Evolutionary conservation across 2,797 vertebrate genomes (phyloP).

Genomic region (Periophthalmus magnuspinnatus): DNA sequence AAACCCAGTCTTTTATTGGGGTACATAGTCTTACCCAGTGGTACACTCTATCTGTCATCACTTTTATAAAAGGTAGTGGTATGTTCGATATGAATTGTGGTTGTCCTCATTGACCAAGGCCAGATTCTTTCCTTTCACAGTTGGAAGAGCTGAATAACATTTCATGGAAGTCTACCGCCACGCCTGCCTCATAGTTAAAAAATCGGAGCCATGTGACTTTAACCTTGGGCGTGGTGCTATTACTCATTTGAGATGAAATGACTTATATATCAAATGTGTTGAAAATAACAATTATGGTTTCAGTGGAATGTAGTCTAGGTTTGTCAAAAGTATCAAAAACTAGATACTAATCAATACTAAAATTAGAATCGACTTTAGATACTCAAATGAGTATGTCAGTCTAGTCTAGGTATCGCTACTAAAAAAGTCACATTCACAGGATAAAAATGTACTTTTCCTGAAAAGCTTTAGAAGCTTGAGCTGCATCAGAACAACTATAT

Average conservation of each 20-base stretch:
- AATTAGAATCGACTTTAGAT: no score
- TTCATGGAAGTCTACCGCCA: neutral
- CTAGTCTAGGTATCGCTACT: no score
- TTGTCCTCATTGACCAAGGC: conserved; percentile 1
- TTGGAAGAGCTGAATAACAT: neutral
- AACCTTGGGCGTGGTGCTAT: neutral
- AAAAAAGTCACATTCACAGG: no score
- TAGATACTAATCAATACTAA: no score
- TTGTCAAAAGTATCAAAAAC: no score
- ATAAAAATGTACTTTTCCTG: no score
- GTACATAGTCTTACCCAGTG: neutral
- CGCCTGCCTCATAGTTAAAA: neutral
- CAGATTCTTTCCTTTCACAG: conserved; percentile 1
- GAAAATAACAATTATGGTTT: neutral
- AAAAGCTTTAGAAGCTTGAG: no score
- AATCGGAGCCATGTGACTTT: conserved; percentile 1
- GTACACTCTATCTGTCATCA: neutral
- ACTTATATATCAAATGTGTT: neutral
- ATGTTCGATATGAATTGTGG: conserved; percentile 8
- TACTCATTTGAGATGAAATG: neutral
- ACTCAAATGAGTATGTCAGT: no score
- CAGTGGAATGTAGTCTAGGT: neutral
- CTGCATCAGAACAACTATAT: no score
- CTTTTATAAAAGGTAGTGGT: conserved; percentile 4
- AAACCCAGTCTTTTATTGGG: neutral